Percentiles rank a stretch among this genome's conserved stretches.
These are phyloP conservation scores for Ylistrum balloti DNA, from an alignment of 1,140 invertebrate genomes.

Conservation along the genomic window DNA sequence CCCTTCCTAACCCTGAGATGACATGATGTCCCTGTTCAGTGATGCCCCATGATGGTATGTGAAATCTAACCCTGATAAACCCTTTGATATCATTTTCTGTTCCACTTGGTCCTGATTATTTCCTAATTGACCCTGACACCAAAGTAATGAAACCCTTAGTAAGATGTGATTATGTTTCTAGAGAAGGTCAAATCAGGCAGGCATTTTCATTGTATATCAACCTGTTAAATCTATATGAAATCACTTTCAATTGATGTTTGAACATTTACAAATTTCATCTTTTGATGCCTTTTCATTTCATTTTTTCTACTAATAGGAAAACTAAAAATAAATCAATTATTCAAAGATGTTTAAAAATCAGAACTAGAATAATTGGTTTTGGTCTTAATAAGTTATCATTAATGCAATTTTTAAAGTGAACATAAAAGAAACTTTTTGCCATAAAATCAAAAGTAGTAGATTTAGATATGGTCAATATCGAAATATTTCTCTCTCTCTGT, in stretches of 20 bases:
- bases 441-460: too few relatives aligned
- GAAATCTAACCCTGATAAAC: slow-evolving; percentile 24
- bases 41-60: background rate
- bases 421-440: too few relatives aligned
- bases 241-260: background rate
- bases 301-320: too few relatives aligned
- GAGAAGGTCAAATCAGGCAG: background rate
- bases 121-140: slow-evolving; percentile 33
- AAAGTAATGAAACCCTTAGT: background rate
- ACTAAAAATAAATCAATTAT: too few relatives aligned
- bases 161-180: background rate
- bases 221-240: background rate
- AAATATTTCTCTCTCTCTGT: too few relatives aligned
- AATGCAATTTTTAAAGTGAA: too few relatives aligned
- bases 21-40: background rate
- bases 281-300: too few relatives aligned
- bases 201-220: background rate
- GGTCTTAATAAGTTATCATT: too few relatives aligned
- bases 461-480: too few relatives aligned
- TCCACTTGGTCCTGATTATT: background rate
- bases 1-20: too few relatives aligned
- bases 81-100: slow-evolving; percentile 35
- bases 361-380: too few relatives aligned
- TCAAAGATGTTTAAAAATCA: too few relatives aligned
- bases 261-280: background rate